Conservation (phyloP, 1,140 invertebrate genomes). For the Wasmannia auropunctata region DNA sequence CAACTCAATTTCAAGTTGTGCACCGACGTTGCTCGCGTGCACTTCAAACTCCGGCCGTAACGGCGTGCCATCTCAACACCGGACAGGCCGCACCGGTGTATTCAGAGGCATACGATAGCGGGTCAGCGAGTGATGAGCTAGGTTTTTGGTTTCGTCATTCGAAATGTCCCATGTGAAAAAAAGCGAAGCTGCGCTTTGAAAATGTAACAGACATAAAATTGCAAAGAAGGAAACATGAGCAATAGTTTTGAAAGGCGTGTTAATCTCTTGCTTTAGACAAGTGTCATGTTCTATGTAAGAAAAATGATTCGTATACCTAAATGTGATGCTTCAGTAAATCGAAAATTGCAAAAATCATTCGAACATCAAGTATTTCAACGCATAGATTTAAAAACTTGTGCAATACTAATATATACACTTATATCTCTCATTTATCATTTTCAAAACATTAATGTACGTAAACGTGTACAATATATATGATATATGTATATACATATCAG, state of each 20-base stretch:
- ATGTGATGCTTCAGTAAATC: neutral
- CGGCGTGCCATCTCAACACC: constrained; percentile 65
- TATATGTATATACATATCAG: neutral
- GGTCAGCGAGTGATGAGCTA: neutral
- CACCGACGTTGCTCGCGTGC: constrained; percentile 83
- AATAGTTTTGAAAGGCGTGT: neutral
- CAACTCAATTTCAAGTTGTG: constrained; percentile 85
- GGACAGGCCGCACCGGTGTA: constrained; percentile 26
- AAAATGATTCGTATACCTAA: neutral
- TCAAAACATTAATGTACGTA: neutral
- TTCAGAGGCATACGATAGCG: constrained; percentile 11
- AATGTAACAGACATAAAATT: neutral
- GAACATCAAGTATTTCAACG: neutral
- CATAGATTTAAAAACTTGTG: neutral
- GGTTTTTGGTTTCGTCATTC: neutral
- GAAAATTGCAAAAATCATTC: neutral
- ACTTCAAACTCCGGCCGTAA: constrained; percentile 78
- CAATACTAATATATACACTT: neutral
- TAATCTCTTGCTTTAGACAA: neutral
- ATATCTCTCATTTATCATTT: neutral
- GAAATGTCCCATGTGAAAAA: neutral
- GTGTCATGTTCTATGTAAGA: neutral
- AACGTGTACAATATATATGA: too few relatives aligned
- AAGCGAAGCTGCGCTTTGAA: neutral
- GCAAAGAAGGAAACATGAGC: neutral